Evolutionary conservation across 2,797 vertebrate species (phyloP), one percentile per base, ranked within the genome.

Genomic region (Takifugu ocellatus): DNA sequence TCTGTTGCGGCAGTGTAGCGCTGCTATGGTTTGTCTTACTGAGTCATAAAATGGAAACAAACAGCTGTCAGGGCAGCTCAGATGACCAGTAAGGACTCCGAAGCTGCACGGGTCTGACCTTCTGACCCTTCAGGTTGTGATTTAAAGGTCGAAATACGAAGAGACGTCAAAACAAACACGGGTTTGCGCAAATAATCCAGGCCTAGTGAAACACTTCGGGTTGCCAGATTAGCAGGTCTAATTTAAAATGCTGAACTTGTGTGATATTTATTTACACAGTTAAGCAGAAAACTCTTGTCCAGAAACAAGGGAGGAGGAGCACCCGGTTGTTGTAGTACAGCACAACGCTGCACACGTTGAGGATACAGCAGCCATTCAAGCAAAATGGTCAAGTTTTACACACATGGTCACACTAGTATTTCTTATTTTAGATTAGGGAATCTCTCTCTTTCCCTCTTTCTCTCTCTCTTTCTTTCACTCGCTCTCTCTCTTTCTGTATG

Each of bases 21-120:
- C 44, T 46, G 21, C 49, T 12, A 45, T 14, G 21, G 27, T 54
- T 59, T 25, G 25, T 11, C 6, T 39, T 60, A 17, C 25, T 67
- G 52, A 62, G 54, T 39, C 25, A 48, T 57, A 58, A 59, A 52
- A 65, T 74, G 68, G 68, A 71, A 68, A 70, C 68, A 77, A 77
- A 66, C 85, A 88, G 85, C 83, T 90, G 88, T 79, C 50, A 25
- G 61, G 70, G 80, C 70, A 66, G 63, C 60, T 85, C 80, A 66
- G 57, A 82, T 72, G 70, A 66, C 71, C 7, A 16, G 63, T 42
- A 39, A 63, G 63, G 60, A 79, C 66, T 59, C 47, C 49, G 68
- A 77, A 60, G 42, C 27, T 51, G 74, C 65, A 70, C 17, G 56
- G 47, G 62, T 68, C 64, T 77, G 79, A 84, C 83, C 75, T 78